These are phyloP conservation scores for Drosophila virilis DNA, from an alignment of 1,140 invertebrate species.

Conservation along the genomic window DNA sequence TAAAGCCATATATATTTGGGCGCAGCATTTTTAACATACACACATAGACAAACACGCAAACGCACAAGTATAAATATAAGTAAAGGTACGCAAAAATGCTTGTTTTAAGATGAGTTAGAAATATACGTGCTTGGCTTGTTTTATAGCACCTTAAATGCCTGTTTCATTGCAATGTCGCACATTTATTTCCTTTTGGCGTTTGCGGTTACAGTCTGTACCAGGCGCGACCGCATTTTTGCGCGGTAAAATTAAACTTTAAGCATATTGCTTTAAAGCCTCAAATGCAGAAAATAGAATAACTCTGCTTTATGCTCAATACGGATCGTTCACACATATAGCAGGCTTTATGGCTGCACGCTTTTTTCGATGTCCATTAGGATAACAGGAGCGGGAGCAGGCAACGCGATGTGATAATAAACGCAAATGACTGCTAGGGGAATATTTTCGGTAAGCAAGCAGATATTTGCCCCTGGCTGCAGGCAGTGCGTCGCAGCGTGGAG, in stretches of 20 bases:
- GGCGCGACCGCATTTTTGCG: slow-evolving; percentile 18
- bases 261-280: slow-evolving; percentile 60
- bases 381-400: slow-evolving; percentile 30
- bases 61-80: slow-evolving; percentile 1
- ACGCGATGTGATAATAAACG: slow-evolving; percentile 74
- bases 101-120: slow-evolving; percentile 78
- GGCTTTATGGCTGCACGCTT: slow-evolving; percentile 43
- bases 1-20: slow-evolving; percentile 29
- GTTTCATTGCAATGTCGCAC: slow-evolving; percentile 81
- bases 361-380: neutral
- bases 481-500: neutral
- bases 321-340: slow-evolving; percentile 6
- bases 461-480: slow-evolving; percentile 39
- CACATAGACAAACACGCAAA: neutral
- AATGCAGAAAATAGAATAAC: slow-evolving; percentile 65
- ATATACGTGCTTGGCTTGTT: slow-evolving; percentile 79
- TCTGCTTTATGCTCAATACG: slow-evolving; percentile 42
- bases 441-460: slow-evolving; percentile 58
- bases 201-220: slow-evolving; percentile 69
- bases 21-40: neutral
- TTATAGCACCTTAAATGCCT: slow-evolving; percentile 80
- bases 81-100: slow-evolving; percentile 31
- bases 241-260: slow-evolving; percentile 53
- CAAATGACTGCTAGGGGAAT: slow-evolving; percentile 78
- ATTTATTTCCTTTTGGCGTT: slow-evolving; percentile 78